Conservation (phyloP, 1,140 invertebrate genomes). For the Homalodisca vitripennis region DNA sequence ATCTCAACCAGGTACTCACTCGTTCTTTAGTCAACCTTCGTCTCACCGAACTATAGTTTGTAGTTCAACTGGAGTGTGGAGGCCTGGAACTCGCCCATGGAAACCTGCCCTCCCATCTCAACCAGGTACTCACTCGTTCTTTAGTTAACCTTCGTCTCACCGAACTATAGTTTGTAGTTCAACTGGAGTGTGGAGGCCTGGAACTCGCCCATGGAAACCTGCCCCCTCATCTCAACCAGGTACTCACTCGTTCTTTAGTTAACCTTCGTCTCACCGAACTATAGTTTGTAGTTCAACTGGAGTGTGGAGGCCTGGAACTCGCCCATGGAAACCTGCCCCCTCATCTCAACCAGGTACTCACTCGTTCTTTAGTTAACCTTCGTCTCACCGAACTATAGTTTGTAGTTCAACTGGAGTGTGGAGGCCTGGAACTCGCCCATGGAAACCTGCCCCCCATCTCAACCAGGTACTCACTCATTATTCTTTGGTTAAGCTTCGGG, state of each 20-base stretch:
- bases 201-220: conserved; percentile 85
- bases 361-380: too few relatives aligned
- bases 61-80: conserved; percentile 85
- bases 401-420: conserved; percentile 72
- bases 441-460: conserved; percentile 84
- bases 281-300: conserved; percentile 56
- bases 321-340: conserved; percentile 81
- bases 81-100: conserved; percentile 90
- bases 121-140: conserved; percentile 68
- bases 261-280: background rate
- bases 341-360: conserved; percentile 78
- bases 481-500: too few relatives aligned
- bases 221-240: conserved; percentile 86
- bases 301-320: conserved; percentile 94
- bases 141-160: background rate
- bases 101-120: conserved; percentile 85
- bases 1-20: conserved; percentile 72
- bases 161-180: background rate
- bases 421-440: conserved; percentile 93
- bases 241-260: too few relatives aligned
- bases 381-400: background rate
- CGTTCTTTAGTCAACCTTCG: too few relatives aligned
- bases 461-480: conserved; percentile 59
- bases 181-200: conserved; percentile 94
- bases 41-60: too few relatives aligned